These are phyloP conservation scores for Coelinius sp. DNA, from an alignment of 2,888 invertebrate species.

Conservation along the genomic window DNA sequence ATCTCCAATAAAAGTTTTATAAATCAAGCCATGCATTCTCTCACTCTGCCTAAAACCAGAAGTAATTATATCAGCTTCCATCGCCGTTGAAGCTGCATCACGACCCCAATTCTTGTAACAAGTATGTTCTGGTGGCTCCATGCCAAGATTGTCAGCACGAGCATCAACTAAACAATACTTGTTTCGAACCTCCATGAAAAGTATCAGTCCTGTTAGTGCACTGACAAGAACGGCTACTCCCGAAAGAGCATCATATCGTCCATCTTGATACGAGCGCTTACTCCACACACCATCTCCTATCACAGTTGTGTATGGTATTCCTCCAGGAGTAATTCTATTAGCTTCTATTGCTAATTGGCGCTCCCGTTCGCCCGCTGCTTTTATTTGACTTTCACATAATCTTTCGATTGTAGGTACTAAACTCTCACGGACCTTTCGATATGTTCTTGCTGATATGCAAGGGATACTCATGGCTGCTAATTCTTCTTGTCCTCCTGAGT, in stretches of 20 bases:
- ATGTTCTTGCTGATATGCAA: conserved; percentile 14
- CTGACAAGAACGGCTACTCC: conserved; percentile 39
- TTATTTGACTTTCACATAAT: conserved; percentile 14
- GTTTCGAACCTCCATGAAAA: conserved; percentile 51
- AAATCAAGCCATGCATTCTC: conserved; percentile 43
- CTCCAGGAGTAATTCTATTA: neutral
- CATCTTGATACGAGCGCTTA: conserved; percentile 33
- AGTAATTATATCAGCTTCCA: conserved; percentile 48
- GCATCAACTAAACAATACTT: conserved; percentile 52
- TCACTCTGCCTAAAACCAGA: conserved; percentile 48
- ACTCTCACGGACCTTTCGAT: conserved; percentile 2
- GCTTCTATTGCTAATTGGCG: conserved; percentile 12
- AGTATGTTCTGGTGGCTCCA: conserved; percentile 14
- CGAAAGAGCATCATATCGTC: conserved; percentile 36
- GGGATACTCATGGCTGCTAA: conserved; percentile 33
- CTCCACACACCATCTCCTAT: conserved; percentile 37
- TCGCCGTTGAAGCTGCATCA: conserved; percentile 53
- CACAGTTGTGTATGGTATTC: conserved; percentile 28
- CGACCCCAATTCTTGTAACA: conserved; percentile 55
- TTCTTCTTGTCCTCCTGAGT: conserved; percentile 15
- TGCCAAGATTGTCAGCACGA: conserved; percentile 16
- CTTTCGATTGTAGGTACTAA: neutral
- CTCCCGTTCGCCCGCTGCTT: conserved; percentile 20
- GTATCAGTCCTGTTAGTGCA: conserved; percentile 42
- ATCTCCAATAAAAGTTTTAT: conserved; percentile 42